These are phyloP conservation scores for Coenonympha glycerion DNA, from an alignment of 2,888 invertebrate species.

Conservation along the genomic window DNA sequence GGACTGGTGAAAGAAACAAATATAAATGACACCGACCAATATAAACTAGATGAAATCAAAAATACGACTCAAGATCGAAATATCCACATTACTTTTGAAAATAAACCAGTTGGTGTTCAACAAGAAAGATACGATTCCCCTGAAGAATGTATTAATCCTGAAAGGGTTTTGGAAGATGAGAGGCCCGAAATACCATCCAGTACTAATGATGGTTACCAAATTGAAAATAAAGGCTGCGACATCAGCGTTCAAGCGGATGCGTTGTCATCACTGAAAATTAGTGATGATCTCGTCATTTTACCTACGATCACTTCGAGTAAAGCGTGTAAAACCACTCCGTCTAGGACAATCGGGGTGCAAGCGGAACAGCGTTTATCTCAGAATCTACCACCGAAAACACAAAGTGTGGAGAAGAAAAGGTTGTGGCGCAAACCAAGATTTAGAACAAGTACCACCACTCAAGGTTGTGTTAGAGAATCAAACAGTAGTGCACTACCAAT, in stretches of 20 bases:
- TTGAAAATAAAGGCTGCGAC: conserved; percentile 9
- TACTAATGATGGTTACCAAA: not conserved
- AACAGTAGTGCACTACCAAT: not conserved
- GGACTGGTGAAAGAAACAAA: conserved; percentile 22
- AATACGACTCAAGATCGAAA: not conserved
- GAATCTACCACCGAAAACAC: no score
- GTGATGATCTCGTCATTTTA: no score
- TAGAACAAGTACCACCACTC: not conserved
- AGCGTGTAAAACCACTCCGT: no score
- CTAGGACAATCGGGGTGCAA: not conserved
- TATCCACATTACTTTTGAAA: conserved; percentile 31
- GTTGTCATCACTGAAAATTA: not conserved
- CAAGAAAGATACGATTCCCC: not conserved
- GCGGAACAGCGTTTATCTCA: not conserved
- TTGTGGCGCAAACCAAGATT: not conserved
- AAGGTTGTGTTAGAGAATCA: not conserved
- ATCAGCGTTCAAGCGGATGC: conserved; percentile 6
- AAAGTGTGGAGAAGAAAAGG: no score
- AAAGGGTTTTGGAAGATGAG: not conserved
- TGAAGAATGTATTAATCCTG: not conserved
- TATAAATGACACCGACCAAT: no score
- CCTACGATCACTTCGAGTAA: no score
- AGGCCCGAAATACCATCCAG: not conserved
- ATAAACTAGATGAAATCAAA: not conserved
- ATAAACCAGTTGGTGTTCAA: conserved; percentile 18